Evolutionary conservation across 1,140 invertebrate genomes (phyloP).

Genomic region (Drosophila varians): DNA sequence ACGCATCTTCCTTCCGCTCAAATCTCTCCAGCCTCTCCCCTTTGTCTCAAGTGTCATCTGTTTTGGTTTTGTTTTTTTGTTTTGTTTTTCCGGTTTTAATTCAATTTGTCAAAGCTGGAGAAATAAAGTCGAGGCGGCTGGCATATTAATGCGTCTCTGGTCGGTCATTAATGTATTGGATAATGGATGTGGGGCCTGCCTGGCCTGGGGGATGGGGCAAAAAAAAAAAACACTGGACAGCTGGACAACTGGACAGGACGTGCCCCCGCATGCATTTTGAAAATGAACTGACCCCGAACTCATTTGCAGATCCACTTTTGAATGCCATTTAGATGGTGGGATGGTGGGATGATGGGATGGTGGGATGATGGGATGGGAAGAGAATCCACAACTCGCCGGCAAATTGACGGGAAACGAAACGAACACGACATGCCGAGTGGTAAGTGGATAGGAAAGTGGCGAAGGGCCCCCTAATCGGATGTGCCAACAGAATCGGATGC

Average conservation of each 20-base stretch:
- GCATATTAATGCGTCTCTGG: conserved; percentile 76
- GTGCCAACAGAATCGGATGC: conserved; percentile 7
- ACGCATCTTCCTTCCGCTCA: conserved; percentile 34
- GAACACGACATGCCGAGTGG: too few relatives aligned
- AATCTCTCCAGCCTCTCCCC: conserved; percentile 16
- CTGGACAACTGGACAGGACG: background rate
- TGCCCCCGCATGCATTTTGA: conserved; percentile 36
- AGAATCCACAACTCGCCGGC: background rate
- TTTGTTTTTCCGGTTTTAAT: conserved; percentile 52
- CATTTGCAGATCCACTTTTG: conserved; percentile 12
- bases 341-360: too few relatives aligned
- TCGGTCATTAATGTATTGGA: conserved; percentile 72
- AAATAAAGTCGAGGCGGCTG: conserved; percentile 20
- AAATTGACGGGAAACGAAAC: background rate
- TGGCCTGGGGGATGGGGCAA: background rate
- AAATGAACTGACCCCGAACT: conserved; percentile 35
- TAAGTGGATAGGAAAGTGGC: background rate
- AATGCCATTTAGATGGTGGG: conserved; percentile 20
- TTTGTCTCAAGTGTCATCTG: conserved; percentile 42
- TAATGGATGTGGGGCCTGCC: conserved; percentile 68
- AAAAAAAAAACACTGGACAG: background rate
- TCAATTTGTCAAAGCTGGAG: conserved; percentile 70
- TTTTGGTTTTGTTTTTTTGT: conserved; percentile 2
- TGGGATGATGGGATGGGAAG: too few relatives aligned
- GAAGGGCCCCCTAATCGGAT: conserved; percentile 6